These are phyloP conservation scores for Lepilemur septentrionalis DNA, from an alignment of 2,797 vertebrate genomes.

Conservation along the genomic window DNA sequence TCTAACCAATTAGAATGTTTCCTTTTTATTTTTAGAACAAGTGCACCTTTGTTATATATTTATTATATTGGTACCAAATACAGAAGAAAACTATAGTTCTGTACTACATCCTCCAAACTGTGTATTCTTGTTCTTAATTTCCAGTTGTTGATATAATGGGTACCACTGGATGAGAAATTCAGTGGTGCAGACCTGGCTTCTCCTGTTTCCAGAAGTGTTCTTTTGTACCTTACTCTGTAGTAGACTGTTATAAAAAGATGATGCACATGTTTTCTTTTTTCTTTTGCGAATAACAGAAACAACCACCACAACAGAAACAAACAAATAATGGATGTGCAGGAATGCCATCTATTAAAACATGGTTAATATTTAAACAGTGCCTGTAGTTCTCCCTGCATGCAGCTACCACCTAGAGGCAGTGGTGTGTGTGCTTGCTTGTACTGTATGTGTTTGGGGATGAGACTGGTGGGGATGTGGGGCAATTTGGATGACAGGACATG, in stretches of 20 bases:
- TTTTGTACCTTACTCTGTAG: conserved; percentile 81
- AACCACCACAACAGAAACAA: conserved; percentile 61
- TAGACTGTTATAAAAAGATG: conserved; percentile 70
- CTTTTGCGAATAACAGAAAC: conserved; percentile 59
- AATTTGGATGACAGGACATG: conserved; percentile 68
- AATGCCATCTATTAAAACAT: conserved; percentile 75
- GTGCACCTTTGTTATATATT: conserved; percentile 78
- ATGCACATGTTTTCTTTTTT: conserved; percentile 52
- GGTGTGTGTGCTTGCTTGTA: conserved; percentile 67
- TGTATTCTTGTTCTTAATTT: conserved; percentile 79
- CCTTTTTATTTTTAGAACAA: conserved; percentile 72
- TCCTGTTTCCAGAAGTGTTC: conserved; percentile 81
- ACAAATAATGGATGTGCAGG: conserved; percentile 63
- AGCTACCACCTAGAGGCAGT: conserved; percentile 61
- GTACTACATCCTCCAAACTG: conserved; percentile 76
- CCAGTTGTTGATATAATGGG: conserved; percentile 72
- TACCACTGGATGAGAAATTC: conserved; percentile 75
- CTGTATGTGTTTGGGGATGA: conserved; percentile 57
- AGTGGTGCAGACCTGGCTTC: conserved; percentile 80
- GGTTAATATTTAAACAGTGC: conserved; percentile 75
- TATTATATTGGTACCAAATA: conserved; percentile 78
- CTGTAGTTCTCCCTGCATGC: conserved; percentile 75
- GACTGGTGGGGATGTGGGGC: conserved; percentile 63
- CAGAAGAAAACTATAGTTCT: conserved; percentile 79
- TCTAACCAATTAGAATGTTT: conserved; percentile 73